phyloP scores from a whole-genome alignment of 2,113 vertebrate genomes.

The Rhabdornis inornatus region DNA sequence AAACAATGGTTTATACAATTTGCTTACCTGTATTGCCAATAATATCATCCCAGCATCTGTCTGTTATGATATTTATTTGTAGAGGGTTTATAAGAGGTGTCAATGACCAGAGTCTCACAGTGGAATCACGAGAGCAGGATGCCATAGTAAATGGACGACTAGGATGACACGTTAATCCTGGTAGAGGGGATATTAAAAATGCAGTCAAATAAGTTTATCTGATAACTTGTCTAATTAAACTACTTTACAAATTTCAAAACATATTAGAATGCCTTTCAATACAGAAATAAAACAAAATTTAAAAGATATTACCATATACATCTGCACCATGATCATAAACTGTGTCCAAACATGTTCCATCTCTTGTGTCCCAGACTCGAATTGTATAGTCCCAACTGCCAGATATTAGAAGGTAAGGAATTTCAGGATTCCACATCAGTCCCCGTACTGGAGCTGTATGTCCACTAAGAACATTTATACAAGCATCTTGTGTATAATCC shows the following conservation, averaged over 20 bases:
- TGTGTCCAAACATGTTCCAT: conserved; percentile 90
- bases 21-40: conserved; percentile 87
- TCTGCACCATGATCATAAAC: conserved; percentile 94
- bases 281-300: neutral
- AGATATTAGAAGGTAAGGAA: conserved; percentile 93
- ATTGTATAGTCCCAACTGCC: conserved; percentile 98
- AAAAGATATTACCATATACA: conserved; percentile 85
- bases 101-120: conserved; percentile 94
- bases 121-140: conserved; percentile 95
- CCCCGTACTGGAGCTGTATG: conserved; percentile 93
- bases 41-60: conserved; percentile 90
- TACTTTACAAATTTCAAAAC: neutral
- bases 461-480: conserved; percentile 89
- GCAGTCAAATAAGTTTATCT: neutral
- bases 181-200: neutral
- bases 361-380: conserved; percentile 94
- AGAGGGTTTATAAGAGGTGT: conserved; percentile 87
- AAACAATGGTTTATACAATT: neutral
- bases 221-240: neutral
- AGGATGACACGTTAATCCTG: conserved; percentile 92
- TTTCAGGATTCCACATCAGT: conserved; percentile 95
- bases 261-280: neutral
- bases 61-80: conserved; percentile 85
- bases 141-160: conserved; percentile 94
- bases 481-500: conserved; percentile 97